Conservation (phyloP, 2,113 vertebrate genomes). For the Plectropomus leopardus region DNA sequence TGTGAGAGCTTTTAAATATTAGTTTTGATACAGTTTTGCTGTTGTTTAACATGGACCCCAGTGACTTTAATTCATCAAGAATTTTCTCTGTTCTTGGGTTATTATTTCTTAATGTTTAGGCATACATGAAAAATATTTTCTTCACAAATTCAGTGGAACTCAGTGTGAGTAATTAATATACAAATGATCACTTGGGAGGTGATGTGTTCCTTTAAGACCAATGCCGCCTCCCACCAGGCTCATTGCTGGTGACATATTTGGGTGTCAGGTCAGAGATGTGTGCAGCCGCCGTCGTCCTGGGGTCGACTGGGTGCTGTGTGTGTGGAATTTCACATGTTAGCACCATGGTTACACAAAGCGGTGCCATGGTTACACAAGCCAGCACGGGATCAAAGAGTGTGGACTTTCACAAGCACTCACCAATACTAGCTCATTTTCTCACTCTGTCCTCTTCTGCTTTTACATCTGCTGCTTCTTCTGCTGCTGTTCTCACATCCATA, state of each 20-base stretch:
- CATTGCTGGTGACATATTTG: conserved; percentile 48
- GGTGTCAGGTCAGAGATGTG: conserved; percentile 60
- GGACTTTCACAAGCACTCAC: conserved; percentile 77
- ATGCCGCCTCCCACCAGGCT: conserved; percentile 55
- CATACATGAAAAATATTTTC: no score
- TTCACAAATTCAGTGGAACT: no score
- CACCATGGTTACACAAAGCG: conserved; percentile 67
- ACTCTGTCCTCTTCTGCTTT: conserved; percentile 27
- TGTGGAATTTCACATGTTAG: conserved; percentile 81
- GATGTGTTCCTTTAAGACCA: conserved; percentile 4
- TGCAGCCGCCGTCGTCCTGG: conserved; percentile 44
- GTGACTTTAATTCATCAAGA: no score
- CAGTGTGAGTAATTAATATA: no score
- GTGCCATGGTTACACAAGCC: conserved; percentile 66
- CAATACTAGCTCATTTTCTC: conserved; percentile 63
- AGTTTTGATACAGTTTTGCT: no score
- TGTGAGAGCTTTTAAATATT: no score
- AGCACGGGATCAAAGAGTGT: conserved; percentile 73
- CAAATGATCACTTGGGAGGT: no score
- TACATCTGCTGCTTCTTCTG: not conserved
- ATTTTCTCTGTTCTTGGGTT: no score
- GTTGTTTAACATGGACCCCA: no score
- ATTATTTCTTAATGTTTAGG: no score
- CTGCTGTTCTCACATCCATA: conserved; percentile 12
- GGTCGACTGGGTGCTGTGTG: conserved; percentile 40